These are phyloP conservation scores for Aegypius monachus DNA, from an alignment of 2,113 vertebrate genomes.

Conservation along the genomic window DNA sequence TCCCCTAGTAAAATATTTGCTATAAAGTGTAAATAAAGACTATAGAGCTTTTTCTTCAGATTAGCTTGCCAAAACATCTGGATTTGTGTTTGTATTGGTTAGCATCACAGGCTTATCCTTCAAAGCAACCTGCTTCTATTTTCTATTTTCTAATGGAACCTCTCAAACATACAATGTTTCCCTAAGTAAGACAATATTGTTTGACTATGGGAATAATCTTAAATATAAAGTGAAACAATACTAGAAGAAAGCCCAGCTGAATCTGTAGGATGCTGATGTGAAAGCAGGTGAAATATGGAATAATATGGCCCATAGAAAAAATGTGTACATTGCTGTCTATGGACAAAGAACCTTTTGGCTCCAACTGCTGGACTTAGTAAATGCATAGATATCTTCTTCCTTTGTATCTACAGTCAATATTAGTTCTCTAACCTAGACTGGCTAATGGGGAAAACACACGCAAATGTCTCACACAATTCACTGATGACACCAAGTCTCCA, in stretches of 20 bases:
- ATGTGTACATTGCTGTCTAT: neutral
- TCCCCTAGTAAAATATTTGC: constrained; percentile 70
- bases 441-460: neutral
- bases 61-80: constrained; percentile 52
- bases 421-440: neutral
- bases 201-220: neutral
- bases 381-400: neutral
- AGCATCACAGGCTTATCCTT: constrained; percentile 25
- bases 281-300: neutral
- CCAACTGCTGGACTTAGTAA: neutral
- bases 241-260: neutral
- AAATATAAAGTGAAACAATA: constrained; percentile 17
- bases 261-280: neutral
- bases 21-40: constrained; percentile 68
- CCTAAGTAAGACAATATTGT: constrained; percentile 28
- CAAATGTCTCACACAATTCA: neutral
- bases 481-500: neutral
- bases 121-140: constrained; percentile 46
- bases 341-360: neutral
- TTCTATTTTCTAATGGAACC: neutral
- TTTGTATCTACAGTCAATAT: neutral
- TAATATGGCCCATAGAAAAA: neutral
- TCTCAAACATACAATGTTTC: constrained; percentile 38
- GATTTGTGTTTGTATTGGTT: constrained; percentile 52
- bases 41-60: constrained; percentile 44